Conservation (phyloP, 2,113 vertebrate species). For the Piaya cayana region DNA sequence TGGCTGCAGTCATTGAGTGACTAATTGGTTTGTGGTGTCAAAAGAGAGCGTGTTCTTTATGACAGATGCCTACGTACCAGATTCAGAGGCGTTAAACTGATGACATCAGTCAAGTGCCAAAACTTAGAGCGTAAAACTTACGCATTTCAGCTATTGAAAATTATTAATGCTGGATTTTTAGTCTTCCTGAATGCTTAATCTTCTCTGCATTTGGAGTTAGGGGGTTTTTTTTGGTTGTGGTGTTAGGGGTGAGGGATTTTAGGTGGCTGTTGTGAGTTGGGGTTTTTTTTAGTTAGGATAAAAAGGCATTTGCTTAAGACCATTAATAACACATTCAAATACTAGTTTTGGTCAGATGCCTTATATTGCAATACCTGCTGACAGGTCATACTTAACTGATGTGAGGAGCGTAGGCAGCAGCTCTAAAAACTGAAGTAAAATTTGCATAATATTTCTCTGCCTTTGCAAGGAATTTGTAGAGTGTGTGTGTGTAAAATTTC, state of each 20-base stretch:
- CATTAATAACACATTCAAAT: background rate
- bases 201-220: background rate
- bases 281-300: background rate
- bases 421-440: background rate
- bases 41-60: background rate
- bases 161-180: background rate
- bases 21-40: background rate
- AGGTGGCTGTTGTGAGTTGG: background rate
- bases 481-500: background rate
- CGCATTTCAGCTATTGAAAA: background rate
- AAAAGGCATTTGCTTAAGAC: background rate
- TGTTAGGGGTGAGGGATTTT: background rate
- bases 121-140: background rate
- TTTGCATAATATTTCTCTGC: background rate
- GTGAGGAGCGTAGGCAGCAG: background rate
- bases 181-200: background rate
- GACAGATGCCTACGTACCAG: background rate
- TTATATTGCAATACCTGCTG: background rate
- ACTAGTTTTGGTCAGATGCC: background rate
- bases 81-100: background rate
- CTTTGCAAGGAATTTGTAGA: background rate
- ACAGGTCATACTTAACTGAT: fast-evolving
- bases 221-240: background rate
- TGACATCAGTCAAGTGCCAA: background rate
- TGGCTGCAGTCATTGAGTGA: background rate